Base-by-base conservation (phyloP, 2,797 vertebrate genomes). In the Anableps anableps region DNA sequence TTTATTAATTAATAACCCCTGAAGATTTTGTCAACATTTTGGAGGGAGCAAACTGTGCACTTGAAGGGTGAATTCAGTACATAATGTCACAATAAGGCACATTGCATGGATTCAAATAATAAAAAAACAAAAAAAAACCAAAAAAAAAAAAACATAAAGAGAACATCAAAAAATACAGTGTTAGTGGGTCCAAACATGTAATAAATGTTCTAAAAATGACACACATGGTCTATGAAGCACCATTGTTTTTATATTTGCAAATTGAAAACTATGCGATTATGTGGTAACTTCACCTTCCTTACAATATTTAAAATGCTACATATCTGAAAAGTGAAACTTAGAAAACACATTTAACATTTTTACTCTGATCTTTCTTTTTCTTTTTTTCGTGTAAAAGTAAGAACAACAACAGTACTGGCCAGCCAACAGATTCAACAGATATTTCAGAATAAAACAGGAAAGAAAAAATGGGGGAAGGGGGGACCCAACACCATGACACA, bases 231-330 rank as follows among this genome's bases (percentile, higher is more conserved):
- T 91, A 93, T 75, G 64, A 94, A 84, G 89, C 93, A 91, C 85
- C 77, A 83, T 90, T 77, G 79, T 78, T 88, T 88, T 88, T 53
- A 76, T 83, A 84, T 90, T 91, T 36, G 87, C 88, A 85, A 75
- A 90, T 92, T 83, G 79, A 93, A 91, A 92, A 89, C 83, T 80
- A 75, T 72, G 85, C 70, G 84, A 91, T 92, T 89, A 80, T 88
- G 85, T 85, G 88, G 84, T 82, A 84, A 90, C 88, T 85, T 92
- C 85, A 85, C 87, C 83, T 89, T 85, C 79, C 89, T 90, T 84
- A 91, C 85, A 93, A 91, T 88, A 86, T 88, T 90, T 74, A 92
- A 94, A 95, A 92, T 95, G 95, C 95, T 96, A 95, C 95, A 96
- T 94, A 87, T 94, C 75, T 88, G 89, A 87, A 91, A 88, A 92